Evolutionary conservation across 2,888 invertebrate genomes (phyloP).

Genomic region (Drosophila differens): DNA sequence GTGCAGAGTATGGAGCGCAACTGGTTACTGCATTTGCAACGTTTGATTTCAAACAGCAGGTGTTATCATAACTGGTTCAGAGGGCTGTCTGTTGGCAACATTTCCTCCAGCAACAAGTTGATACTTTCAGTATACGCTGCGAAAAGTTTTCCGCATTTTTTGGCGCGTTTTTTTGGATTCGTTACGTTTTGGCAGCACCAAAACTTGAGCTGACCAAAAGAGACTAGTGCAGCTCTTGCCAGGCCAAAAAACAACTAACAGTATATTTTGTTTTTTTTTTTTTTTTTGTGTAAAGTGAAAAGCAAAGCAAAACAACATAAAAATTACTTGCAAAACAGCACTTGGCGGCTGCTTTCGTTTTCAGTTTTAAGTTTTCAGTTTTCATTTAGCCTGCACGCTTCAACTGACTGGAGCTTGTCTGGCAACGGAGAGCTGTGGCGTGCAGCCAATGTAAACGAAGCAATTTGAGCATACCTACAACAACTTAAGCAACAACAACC

Average conservation of each 20-base stretch:
- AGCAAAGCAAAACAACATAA: slow-evolving; percentile 60
- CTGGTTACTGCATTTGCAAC: slow-evolving; percentile 23
- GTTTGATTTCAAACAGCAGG: slow-evolving; percentile 29
- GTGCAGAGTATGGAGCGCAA: neutral
- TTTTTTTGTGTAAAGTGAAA: slow-evolving; percentile 66
- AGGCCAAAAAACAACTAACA: slow-evolving; percentile 60
- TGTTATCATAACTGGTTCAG: slow-evolving; percentile 56
- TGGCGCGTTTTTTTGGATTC: slow-evolving; percentile 57
- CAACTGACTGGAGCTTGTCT: slow-evolving; percentile 65
- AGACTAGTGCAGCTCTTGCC: slow-evolving; percentile 64
- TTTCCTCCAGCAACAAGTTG: slow-evolving; percentile 57
- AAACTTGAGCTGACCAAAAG: slow-evolving; percentile 74
- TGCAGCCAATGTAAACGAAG: slow-evolving; percentile 72
- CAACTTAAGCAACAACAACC: slow-evolving; percentile 16
- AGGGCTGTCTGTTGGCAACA: slow-evolving; percentile 39
- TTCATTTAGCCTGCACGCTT: slow-evolving; percentile 74
- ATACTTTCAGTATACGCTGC: slow-evolving; percentile 70
- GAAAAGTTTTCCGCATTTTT: slow-evolving; percentile 75
- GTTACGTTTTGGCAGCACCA: slow-evolving; percentile 39
- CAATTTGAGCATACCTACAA: slow-evolving; percentile 62
- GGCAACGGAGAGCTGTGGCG: slow-evolving; percentile 41
- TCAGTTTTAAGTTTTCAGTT: slow-evolving; percentile 65
- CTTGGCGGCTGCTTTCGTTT: slow-evolving; percentile 74
- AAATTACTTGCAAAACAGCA: slow-evolving; percentile 57
- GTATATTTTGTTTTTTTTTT: slow-evolving; percentile 7